Base-by-base conservation (phyloP, 2,797 vertebrate species). In the Tokudaia muenninki region DNA sequence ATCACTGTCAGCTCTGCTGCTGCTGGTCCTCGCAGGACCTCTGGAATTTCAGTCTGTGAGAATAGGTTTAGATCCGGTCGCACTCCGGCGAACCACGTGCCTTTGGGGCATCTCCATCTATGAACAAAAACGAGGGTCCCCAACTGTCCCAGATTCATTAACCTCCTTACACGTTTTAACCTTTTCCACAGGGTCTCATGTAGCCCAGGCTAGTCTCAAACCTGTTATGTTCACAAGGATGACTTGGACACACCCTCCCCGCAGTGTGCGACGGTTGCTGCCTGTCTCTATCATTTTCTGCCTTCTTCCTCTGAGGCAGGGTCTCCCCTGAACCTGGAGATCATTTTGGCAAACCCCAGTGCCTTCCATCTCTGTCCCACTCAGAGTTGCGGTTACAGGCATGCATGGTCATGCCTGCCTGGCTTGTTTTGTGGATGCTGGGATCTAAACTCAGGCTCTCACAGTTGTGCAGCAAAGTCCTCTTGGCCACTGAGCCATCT, bases 71-170 rank as follows among this genome's bases (percentile, higher is more conserved):
- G 37, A 22, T 0, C 63, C 0, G 34, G 50, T 14, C 44, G 26
- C 67, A 12, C 2, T 1, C 1, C 19, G 14, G 26, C 4, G 55
- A 29, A 52, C 16, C 3, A 10, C 0, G 1, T 17, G 10, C 7
- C 29, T 16, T 12, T 22, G 1, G 13, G n/a, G 26, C 1, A 0
- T 0, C 37, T 3, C 16, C 37, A 21, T 34, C 44, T 0, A 0
- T 0, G 26, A 12, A 14, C 77, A 83, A 55, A 75, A 2, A 1
- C 41, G 6, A 0, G 17, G 61, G 10, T 0, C 52, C 14, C 24
- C 88, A 1, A 0, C 3, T 41, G 47, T 10, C 11, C 55, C 13
- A 26, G 92, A 12, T 1, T 0, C 3, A 55, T 17, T 72, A 11
- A 4, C 41, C 22, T 24, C 7, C 31, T 61, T 3, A 2, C 1